These are phyloP conservation scores for Ophioninae sp. DNA, from an alignment of 2,888 invertebrate species.

Conservation along the genomic window DNA sequence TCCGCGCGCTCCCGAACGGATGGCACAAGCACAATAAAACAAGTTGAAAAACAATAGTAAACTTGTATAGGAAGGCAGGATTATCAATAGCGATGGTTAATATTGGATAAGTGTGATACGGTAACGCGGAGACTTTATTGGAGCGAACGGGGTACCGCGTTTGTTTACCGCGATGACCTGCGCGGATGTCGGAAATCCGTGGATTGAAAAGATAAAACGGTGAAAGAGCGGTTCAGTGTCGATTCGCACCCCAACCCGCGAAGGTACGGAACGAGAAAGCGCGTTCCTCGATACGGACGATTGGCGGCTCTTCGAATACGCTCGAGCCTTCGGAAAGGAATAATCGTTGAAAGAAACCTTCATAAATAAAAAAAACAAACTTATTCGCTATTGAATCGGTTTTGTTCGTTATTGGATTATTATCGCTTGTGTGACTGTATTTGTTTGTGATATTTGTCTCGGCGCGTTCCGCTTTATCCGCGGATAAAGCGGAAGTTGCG, in stretches of 20 bases:
- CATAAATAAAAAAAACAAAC: background rate
- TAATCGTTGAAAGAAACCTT: background rate
- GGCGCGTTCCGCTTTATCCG: background rate
- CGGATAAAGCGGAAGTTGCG: background rate
- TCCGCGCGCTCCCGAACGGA: too few species aligned
- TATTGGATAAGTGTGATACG: background rate
- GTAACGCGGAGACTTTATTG: slow-evolving; percentile 3
- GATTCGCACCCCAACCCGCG: slow-evolving; percentile 64
- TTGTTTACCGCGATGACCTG: slow-evolving; percentile 60
- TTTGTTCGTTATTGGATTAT: background rate
- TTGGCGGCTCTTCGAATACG: background rate
- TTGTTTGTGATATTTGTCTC: background rate
- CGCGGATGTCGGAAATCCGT: slow-evolving; percentile 57
- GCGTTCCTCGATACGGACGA: background rate
- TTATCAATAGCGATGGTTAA: background rate
- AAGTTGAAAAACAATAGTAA: too few species aligned
- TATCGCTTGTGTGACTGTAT: background rate
- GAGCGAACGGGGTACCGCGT: background rate
- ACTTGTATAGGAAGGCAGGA: background rate
- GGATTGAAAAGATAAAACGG: slow-evolving; percentile 46
- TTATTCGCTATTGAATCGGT: background rate
- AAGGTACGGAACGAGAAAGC: slow-evolving; percentile 53
- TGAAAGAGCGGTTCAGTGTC: slow-evolving; percentile 66
- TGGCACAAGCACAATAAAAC: too few species aligned
- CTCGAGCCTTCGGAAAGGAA: background rate